Percentiles rank a stretch among this genome's conserved stretches.
These are phyloP conservation scores for Microctenopoma stevenorrisi DNA, from an alignment of 2,797 vertebrate species.

Conservation along the genomic window DNA sequence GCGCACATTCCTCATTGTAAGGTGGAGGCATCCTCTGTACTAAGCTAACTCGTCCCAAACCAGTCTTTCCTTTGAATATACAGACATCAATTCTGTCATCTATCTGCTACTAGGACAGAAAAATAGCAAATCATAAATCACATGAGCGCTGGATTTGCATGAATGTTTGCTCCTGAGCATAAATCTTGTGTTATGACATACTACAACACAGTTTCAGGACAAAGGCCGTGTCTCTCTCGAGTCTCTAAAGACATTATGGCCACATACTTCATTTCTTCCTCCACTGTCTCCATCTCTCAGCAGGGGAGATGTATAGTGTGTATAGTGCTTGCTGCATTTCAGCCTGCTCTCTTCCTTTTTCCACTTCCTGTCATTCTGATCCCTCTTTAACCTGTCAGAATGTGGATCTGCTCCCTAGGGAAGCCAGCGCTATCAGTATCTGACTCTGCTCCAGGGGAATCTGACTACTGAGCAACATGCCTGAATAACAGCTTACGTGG, in stretches of 20 bases:
- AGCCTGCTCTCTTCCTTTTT: slow-evolving; percentile 4
- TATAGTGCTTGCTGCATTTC: slow-evolving; percentile 28
- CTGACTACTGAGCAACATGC: slow-evolving; percentile 53
- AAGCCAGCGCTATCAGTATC: slow-evolving; percentile 25
- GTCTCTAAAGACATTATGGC: background rate
- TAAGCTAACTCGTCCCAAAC: background rate
- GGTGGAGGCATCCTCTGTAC: background rate
- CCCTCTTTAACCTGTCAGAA: slow-evolving; percentile 55
- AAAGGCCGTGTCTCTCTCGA: background rate
- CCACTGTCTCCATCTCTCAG: slow-evolving; percentile 11
- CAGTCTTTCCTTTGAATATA: slow-evolving; percentile 1
- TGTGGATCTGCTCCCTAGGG: slow-evolving; percentile 47
- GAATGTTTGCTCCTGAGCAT: background rate
- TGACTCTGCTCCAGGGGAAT: slow-evolving; percentile 45
- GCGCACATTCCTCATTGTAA: background rate
- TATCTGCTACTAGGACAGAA: background rate
- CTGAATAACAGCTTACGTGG: slow-evolving; percentile 39
- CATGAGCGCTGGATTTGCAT: background rate
- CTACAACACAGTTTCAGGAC: background rate
- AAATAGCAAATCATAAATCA: background rate
- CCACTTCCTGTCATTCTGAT: slow-evolving; percentile 52
- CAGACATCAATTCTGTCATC: background rate
- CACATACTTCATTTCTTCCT: slow-evolving; percentile 7
- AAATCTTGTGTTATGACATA: background rate
- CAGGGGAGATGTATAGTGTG: slow-evolving; percentile 13